Evolutionary conservation across 2,888 invertebrate genomes (phyloP).

Genomic region (Ganaspis brasiliensis): DNA sequence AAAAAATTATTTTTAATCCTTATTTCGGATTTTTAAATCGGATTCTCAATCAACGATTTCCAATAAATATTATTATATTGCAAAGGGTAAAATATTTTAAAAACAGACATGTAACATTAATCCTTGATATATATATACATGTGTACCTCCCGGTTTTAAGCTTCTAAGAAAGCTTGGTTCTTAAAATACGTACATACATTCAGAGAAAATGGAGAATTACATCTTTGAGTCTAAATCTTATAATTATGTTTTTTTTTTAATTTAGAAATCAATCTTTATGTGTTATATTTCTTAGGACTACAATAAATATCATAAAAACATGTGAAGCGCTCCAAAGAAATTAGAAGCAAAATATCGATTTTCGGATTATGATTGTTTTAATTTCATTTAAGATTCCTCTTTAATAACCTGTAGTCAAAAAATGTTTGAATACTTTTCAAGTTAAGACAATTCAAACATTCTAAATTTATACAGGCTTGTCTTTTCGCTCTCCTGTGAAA

Average conservation of each 20-base stretch:
- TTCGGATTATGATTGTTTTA: too few relatives aligned
- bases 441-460: too few relatives aligned
- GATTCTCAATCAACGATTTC: too few relatives aligned
- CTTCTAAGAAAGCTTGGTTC: neutral
- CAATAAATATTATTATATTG: too few relatives aligned
- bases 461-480: too few relatives aligned
- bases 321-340: too few relatives aligned
- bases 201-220: slow-evolving; percentile 19
- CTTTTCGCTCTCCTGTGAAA: too few relatives aligned
- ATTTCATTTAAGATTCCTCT: too few relatives aligned
- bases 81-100: too few relatives aligned
- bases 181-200: slow-evolving; percentile 36
- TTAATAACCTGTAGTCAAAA: too few relatives aligned
- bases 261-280: neutral
- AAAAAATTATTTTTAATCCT: neutral
- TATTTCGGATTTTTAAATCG: neutral
- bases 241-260: neutral
- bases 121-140: slow-evolving; percentile 4
- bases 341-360: too few relatives aligned
- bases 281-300: neutral
- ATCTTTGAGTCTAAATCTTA: neutral
- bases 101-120: neutral
- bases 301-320: neutral
- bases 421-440: too few relatives aligned
- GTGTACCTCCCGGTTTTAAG: neutral